Conservation (phyloP, 2,888 invertebrate genomes). For the Lithophane semibrunnea region DNA sequence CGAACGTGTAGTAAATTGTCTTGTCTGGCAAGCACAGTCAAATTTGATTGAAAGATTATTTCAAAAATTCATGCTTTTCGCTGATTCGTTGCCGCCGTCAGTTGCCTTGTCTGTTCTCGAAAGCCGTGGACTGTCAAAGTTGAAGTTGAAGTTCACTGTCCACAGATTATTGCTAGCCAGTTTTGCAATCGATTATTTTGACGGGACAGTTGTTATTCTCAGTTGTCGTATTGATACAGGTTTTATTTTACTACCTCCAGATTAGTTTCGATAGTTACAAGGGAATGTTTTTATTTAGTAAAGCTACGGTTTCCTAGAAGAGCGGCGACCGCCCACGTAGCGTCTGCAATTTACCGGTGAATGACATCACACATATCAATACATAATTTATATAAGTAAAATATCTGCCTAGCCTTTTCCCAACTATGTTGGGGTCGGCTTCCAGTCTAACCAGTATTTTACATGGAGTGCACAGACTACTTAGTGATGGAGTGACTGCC, state of each 20-base stretch:
- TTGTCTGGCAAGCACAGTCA: conserved; percentile 81
- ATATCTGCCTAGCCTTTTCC: too few species aligned
- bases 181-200: conserved; percentile 26
- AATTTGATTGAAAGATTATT: conserved; percentile 80
- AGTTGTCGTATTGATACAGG: neutral
- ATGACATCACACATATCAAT: too few species aligned
- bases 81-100: conserved; percentile 69
- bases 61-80: conserved; percentile 80
- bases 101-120: conserved; percentile 59
- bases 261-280: neutral
- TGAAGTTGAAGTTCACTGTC: conserved; percentile 40
- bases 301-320: too few species aligned
- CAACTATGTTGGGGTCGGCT: too few species aligned
- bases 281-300: too few species aligned
- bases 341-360: too few species aligned
- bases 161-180: conserved; percentile 23
- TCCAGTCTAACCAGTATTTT: too few species aligned
- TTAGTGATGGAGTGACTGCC: too few species aligned
- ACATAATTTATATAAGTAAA: too few species aligned
- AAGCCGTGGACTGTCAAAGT: conserved; percentile 65
- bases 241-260: neutral
- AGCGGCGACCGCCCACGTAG: too few species aligned
- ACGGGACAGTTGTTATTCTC: conserved; percentile 17
- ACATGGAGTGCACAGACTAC: too few species aligned
- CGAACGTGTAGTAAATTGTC: conserved; percentile 74